Conservation (phyloP, 1,140 invertebrate species). For the Choristoneura fumiferana region DNA sequence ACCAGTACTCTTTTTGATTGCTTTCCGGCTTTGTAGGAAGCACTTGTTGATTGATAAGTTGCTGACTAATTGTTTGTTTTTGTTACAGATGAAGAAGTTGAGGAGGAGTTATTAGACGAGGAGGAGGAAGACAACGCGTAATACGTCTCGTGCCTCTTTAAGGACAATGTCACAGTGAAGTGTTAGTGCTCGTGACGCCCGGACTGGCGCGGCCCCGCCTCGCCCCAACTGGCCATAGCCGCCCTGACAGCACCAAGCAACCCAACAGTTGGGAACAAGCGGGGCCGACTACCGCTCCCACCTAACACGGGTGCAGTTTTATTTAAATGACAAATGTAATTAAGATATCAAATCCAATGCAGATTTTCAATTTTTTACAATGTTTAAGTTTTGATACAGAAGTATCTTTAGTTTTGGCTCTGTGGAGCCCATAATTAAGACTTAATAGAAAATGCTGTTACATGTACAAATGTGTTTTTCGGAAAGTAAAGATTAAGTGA, state of each 20-base stretch:
- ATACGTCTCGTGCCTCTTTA: constrained; percentile 71
- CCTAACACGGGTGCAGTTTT: constrained; percentile 73
- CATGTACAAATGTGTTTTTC: constrained; percentile 77
- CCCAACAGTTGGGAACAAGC: constrained; percentile 67
- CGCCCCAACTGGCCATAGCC: constrained; percentile 58
- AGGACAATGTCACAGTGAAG: constrained; percentile 77
- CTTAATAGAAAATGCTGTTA: constrained; percentile 75
- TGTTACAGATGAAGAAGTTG: constrained; percentile 81
- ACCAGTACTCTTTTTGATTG: background rate
- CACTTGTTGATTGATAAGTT: background rate
- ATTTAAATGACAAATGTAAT: constrained; percentile 73
- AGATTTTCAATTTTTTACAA: constrained; percentile 66
- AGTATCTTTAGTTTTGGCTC: constrained; percentile 57
- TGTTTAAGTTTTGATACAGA: constrained; percentile 70
- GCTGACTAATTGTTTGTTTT: constrained; percentile 29
- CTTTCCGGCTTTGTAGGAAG: constrained; percentile 17
- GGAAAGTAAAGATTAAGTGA: constrained; percentile 46
- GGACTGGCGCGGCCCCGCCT: constrained; percentile 61
- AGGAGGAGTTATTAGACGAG: constrained; percentile 77
- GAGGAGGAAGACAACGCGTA: constrained; percentile 82
- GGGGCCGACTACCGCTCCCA: constrained; percentile 67
- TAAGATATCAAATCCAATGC: constrained; percentile 74
- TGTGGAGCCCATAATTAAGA: constrained; percentile 62
- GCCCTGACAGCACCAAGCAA: constrained; percentile 31
- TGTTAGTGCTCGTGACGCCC: constrained; percentile 73